These are phyloP conservation scores for Amblyopsis hoosieri DNA, from an alignment of 2,797 vertebrate genomes.

Conservation along the genomic window DNA sequence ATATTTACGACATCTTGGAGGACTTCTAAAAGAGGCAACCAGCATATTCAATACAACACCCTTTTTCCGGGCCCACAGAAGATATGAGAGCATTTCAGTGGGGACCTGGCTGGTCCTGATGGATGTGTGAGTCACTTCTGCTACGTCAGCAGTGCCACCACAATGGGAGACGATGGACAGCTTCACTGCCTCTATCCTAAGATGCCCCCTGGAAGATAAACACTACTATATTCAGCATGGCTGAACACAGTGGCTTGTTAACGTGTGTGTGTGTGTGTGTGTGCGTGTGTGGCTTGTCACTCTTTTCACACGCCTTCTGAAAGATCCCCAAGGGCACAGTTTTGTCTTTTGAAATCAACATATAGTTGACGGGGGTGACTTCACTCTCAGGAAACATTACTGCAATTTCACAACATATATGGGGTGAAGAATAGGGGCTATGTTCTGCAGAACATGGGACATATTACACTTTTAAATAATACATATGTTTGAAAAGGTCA, in stretches of 20 bases:
- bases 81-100: no score
- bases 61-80: background rate
- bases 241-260: slow-evolving; percentile 26
- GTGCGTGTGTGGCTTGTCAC: slow-evolving; percentile 3
- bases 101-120: no score
- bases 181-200: slow-evolving; percentile 24
- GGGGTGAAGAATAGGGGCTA: no score
- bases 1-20: background rate
- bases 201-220: slow-evolving; percentile 54
- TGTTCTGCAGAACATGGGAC: background rate
- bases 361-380: background rate
- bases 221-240: slow-evolving; percentile 20
- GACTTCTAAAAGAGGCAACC: background rate
- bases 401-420: slow-evolving; percentile 3
- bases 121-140: slow-evolving; percentile 21
- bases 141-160: slow-evolving; percentile 16
- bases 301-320: slow-evolving; percentile 6
- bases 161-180: slow-evolving; percentile 30
- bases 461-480: slow-evolving; percentile 19
- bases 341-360: background rate
- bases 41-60: background rate
- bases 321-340: background rate
- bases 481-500: background rate
- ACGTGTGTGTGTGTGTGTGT: slow-evolving; percentile 12
- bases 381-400: slow-evolving; percentile 7